Evolutionary conservation across 2,797 vertebrate species (phyloP).

Genomic region (Phalloptychus januarius): DNA sequence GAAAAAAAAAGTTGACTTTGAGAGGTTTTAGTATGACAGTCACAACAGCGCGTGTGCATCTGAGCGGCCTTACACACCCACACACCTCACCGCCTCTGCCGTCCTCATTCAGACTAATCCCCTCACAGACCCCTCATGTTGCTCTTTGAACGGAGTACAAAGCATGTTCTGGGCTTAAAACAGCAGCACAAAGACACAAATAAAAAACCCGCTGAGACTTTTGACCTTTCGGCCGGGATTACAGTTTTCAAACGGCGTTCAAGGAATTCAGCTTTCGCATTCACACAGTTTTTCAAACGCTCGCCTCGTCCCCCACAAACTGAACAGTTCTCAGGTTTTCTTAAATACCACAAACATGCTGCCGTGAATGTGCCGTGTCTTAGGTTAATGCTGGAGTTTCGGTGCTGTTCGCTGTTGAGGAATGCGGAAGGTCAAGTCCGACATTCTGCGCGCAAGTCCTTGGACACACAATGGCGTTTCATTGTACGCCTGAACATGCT

Average conservation of each 20-base stretch:
- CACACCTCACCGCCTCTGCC: constrained; percentile 58
- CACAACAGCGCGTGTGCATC: constrained; percentile 23
- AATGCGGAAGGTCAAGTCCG: constrained; percentile 15
- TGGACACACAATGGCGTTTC: background rate
- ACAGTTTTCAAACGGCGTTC: constrained; percentile 81
- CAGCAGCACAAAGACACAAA: constrained; percentile 80
- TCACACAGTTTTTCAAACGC: constrained; percentile 68
- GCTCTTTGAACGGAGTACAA: constrained; percentile 84
- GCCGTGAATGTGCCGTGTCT: constrained; percentile 16
- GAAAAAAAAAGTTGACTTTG: constrained; percentile 45
- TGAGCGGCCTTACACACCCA: constrained; percentile 38
- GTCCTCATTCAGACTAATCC: constrained; percentile 81
- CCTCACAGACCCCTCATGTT: constrained; percentile 82
- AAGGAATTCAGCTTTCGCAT: constrained; percentile 73
- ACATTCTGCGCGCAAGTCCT: background rate
- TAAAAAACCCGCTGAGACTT: constrained; percentile 81
- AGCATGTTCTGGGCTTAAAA: constrained; percentile 81
- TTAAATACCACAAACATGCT: constrained; percentile 71
- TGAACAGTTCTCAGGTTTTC: constrained; percentile 60
- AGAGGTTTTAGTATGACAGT: constrained; percentile 38
- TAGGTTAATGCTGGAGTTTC: constrained; percentile 14
- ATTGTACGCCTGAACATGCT: constrained; percentile 1
- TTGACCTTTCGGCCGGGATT: constrained; percentile 80
- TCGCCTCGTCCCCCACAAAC: constrained; percentile 67
- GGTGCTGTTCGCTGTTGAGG: background rate